Percentiles rank a stretch among this genome's conserved stretches.
Conservation (phyloP, 2,797 vertebrate species). For the Falco biarmicus region DNA sequence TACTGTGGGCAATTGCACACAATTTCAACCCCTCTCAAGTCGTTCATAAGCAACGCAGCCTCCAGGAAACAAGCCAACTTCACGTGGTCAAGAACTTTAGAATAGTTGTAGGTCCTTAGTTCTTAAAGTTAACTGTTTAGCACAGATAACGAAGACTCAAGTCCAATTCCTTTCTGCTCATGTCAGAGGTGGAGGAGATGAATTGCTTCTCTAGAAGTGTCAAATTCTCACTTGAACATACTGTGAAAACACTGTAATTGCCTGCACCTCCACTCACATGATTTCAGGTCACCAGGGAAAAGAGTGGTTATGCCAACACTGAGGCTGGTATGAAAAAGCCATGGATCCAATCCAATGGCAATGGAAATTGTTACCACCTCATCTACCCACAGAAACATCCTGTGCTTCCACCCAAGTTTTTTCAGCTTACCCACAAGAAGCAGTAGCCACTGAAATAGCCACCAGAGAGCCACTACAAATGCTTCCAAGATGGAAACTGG, state of each 20-base stretch:
- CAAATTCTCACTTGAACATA: neutral
- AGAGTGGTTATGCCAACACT: neutral
- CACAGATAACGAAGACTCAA: neutral
- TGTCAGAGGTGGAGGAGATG: neutral
- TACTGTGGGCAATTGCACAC: fast-evolving
- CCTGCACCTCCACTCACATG: neutral
- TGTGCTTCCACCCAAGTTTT: neutral
- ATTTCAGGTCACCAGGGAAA: neutral
- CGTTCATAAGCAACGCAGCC: neutral
- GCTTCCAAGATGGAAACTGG: neutral
- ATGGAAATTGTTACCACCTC: neutral
- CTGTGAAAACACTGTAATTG: neutral
- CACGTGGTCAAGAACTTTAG: neutral
- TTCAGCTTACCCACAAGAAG: neutral
- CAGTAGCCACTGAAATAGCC: neutral
- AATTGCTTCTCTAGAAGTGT: neutral
- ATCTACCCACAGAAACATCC: neutral
- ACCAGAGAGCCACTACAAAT: neutral
- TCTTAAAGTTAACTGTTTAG: neutral
- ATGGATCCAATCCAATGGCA: neutral
- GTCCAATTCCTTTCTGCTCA: neutral
- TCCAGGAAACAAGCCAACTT: neutral
- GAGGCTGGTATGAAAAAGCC: neutral
- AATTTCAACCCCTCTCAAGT: neutral
- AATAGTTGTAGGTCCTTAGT: neutral